A percentile compares a stretch with the other conserved stretches of the same genome.
These are phyloP conservation scores for Enteromius thamalakanensis DNA, from an alignment of 2,797 vertebrate genomes.

Conservation along the genomic window DNA sequence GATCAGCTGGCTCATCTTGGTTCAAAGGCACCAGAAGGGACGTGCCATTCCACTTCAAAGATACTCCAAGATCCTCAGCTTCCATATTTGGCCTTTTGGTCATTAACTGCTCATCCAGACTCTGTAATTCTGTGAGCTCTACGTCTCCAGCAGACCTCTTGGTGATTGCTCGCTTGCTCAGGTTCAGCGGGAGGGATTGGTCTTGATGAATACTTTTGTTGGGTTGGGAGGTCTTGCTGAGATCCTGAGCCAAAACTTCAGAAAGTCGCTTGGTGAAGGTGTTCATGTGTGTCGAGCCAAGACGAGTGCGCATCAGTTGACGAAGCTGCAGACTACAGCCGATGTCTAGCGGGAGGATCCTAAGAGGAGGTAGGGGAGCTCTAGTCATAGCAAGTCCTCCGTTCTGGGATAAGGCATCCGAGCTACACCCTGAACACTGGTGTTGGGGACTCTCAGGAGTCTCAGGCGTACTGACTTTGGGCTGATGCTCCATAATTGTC, in stretches of 20 bases:
- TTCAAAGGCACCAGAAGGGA: conserved; percentile 52
- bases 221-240: conserved; percentile 63
- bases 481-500: conserved; percentile 65
- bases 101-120: conserved; percentile 19
- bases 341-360: conserved; percentile 80
- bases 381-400: conserved; percentile 60
- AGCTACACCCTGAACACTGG: conserved; percentile 68
- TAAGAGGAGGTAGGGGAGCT: conserved; percentile 75
- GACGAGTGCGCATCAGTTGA: conserved; percentile 77
- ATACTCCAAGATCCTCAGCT: conserved; percentile 46
- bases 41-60: conserved; percentile 45
- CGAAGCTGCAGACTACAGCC: conserved; percentile 81
- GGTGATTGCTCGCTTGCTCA: conserved; percentile 73
- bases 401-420: conserved; percentile 54
- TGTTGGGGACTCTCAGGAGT: conserved; percentile 60
- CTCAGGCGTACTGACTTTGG: conserved; percentile 63
- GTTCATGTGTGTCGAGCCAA: conserved; percentile 76
- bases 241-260: conserved; percentile 80
- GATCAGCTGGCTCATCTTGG: conserved; percentile 80
- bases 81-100: conserved; percentile 65
- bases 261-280: conserved; percentile 80
- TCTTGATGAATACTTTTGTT: conserved; percentile 63
- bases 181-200: conserved; percentile 79
- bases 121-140: conserved; percentile 38
- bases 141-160: conserved; percentile 66